These are phyloP conservation scores for Melitaea athalia DNA, from an alignment of 2,888 invertebrate genomes.

Conservation along the genomic window DNA sequence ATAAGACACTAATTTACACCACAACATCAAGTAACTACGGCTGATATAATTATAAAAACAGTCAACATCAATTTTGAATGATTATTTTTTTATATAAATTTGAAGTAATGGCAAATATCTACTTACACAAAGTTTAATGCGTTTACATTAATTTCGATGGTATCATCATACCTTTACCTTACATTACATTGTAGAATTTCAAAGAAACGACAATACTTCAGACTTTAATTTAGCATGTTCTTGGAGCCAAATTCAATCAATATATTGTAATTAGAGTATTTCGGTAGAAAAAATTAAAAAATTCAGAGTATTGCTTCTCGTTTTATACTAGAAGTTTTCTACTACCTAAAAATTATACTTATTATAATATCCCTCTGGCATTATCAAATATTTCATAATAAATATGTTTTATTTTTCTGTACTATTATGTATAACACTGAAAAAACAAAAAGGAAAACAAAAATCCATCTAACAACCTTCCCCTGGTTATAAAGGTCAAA, in stretches of 20 bases:
- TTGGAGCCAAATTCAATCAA: slow-evolving; percentile 35
- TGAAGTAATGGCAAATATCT: slow-evolving; percentile 79
- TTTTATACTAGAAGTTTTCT: slow-evolving; percentile 78
- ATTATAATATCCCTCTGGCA: slow-evolving; percentile 77
- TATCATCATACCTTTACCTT: slow-evolving; percentile 28
- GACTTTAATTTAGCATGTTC: slow-evolving; percentile 44
- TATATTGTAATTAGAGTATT: slow-evolving; percentile 69
- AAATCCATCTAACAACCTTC: slow-evolving; percentile 19
- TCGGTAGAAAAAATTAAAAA: slow-evolving; percentile 74
- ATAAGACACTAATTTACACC: slow-evolving; percentile 83
- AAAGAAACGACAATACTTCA: slow-evolving; percentile 27
- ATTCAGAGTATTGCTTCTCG: slow-evolving; percentile 81
- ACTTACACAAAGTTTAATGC: slow-evolving; percentile 70
- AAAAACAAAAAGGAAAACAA: slow-evolving; percentile 35
- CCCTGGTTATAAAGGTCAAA: slow-evolving; percentile 12
- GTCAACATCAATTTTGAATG: slow-evolving; percentile 83
- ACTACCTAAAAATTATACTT: slow-evolving; percentile 75
- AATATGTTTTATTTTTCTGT: slow-evolving; percentile 41
- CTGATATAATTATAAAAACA: slow-evolving; percentile 82
- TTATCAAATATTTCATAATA: slow-evolving; percentile 49
- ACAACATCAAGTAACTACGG: slow-evolving; percentile 83
- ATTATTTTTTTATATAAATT: slow-evolving; percentile 75
- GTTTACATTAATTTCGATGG: slow-evolving; percentile 59
- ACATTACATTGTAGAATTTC: slow-evolving; percentile 22
- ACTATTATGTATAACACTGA: slow-evolving; percentile 47